Percentiles rank a stretch among this genome's conserved stretches.
phyloP scores from a whole-genome alignment of 1,140 invertebrate genomes.

The Rhopalosiphum maidis region DNA sequence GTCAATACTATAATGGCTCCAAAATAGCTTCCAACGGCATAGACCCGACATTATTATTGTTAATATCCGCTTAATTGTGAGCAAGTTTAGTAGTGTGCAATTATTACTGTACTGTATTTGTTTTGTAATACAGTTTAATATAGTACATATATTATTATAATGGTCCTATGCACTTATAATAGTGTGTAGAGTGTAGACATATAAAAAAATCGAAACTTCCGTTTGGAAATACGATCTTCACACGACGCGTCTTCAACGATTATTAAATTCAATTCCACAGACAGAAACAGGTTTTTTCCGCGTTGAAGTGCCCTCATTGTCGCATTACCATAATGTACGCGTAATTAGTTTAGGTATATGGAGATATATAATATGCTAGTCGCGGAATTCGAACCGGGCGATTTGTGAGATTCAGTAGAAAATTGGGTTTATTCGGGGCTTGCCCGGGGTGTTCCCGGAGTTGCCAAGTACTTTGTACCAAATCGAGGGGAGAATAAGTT shows the following conservation, averaged over 20 bases:
- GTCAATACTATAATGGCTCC: neutral
- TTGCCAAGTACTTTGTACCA: constrained; percentile 34
- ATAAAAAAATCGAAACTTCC: neutral
- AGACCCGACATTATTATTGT: constrained; percentile 21
- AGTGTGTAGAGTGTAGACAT: too few species aligned
- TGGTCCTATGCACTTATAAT: neutral
- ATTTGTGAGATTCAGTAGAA: constrained; percentile 55
- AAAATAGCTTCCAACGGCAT: constrained; percentile 2
- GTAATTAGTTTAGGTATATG: constrained; percentile 40
- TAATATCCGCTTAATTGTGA: constrained; percentile 53
- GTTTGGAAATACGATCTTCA: neutral
- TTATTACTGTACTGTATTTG: neutral
- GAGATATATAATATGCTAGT: neutral
- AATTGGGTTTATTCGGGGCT: constrained; percentile 48
- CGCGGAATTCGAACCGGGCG: constrained; percentile 31
- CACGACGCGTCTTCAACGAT: too few species aligned
- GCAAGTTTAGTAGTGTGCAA: too few species aligned
- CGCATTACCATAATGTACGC: constrained; percentile 39
- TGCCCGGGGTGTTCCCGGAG: constrained; percentile 29
- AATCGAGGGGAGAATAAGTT: constrained; percentile 54
- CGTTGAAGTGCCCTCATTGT: neutral
- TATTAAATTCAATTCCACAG: neutral
- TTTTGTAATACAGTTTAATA: neutral
- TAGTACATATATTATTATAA: neutral
- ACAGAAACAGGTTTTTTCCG: neutral